Conservation (phyloP, 2,797 vertebrate species). For the Crax fasciolata region DNA sequence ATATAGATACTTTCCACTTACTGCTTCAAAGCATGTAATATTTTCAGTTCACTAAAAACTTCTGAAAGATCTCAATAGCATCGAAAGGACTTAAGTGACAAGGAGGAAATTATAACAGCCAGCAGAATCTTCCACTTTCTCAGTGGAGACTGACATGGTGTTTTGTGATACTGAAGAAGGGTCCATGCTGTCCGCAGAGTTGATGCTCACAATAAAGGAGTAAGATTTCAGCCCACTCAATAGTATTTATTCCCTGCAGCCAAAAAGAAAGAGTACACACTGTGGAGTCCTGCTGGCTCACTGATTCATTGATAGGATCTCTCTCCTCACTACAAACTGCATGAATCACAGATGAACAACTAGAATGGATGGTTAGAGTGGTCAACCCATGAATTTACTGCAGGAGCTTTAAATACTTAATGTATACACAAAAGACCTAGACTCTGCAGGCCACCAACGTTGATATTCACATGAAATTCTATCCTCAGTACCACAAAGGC, state of each 20-base stretch:
- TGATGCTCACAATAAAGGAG: neutral
- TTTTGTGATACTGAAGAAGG: neutral
- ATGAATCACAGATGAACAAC: neutral
- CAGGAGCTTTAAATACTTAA: neutral
- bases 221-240: neutral
- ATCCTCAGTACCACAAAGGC: neutral
- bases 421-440: neutral
- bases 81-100: neutral
- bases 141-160: neutral
- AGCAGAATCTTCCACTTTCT: neutral
- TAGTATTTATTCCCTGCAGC: neutral
- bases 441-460: neutral
- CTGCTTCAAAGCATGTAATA: neutral
- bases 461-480: neutral
- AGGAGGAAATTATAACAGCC: neutral
- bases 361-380: neutral
- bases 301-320: neutral
- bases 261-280: neutral
- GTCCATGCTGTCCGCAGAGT: neutral
- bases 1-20: neutral
- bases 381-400: neutral
- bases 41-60: neutral
- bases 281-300: fast-evolving
- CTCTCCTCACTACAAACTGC: neutral
- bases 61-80: neutral